These are phyloP conservation scores for Himantopus leucocephalus DNA, from an alignment of 2,113 vertebrate species.

Conservation along the genomic window DNA sequence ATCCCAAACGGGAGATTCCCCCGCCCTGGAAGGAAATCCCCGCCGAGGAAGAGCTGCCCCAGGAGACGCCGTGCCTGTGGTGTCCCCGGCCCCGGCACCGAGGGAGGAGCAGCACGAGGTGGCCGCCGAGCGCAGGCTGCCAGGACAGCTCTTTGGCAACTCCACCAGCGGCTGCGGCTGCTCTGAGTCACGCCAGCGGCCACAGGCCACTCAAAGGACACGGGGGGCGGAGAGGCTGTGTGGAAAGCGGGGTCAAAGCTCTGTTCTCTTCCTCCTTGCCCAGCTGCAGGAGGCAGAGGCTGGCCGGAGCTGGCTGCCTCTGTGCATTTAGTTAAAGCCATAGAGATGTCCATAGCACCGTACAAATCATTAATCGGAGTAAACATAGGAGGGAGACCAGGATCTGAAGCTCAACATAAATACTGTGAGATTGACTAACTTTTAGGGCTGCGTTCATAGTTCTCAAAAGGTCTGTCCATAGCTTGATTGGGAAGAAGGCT, in stretches of 20 bases:
- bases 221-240: background rate
- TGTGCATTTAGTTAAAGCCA: background rate
- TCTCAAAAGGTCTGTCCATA: background rate
- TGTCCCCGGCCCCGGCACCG: background rate
- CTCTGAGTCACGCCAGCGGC: background rate
- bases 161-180: background rate
- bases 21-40: background rate
- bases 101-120: background rate
- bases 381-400: background rate
- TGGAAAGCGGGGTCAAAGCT: background rate
- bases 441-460: background rate
- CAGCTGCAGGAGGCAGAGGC: background rate
- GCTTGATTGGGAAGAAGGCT: background rate
- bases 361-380: background rate
- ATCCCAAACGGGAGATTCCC: background rate
- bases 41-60: background rate
- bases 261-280: background rate
- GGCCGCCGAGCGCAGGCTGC: accelerated
- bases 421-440: background rate
- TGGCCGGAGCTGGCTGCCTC: background rate
- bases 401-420: background rate
- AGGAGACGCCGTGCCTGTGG: background rate
- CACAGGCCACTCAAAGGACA: background rate
- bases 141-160: background rate
- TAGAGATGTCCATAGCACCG: background rate